Evolutionary conservation across 2,797 vertebrate species (phyloP).

Genomic region (Pseudochaenichthys georgianus): DNA sequence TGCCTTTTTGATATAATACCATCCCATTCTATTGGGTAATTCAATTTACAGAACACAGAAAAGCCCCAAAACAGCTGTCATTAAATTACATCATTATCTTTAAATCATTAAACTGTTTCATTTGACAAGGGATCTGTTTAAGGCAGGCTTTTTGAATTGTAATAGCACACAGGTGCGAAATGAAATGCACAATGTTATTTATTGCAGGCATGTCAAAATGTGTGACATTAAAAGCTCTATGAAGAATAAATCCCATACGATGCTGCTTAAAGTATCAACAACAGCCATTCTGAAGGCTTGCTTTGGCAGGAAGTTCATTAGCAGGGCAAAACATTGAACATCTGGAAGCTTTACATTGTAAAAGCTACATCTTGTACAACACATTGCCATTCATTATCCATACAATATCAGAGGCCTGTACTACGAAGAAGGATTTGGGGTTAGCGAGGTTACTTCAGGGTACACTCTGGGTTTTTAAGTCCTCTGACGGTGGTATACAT

Average conservation of each 20-base stretch:
- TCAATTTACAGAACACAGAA: conserved; percentile 7
- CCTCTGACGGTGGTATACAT: too few relatives aligned
- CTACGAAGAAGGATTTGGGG: too few relatives aligned
- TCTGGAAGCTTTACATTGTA: not conserved
- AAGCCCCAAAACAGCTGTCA: not conserved
- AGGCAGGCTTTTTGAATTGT: not conserved
- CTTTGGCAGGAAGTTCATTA: not conserved
- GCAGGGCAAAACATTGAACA: not conserved
- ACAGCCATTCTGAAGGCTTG: not conserved
- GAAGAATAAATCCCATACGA: not conserved
- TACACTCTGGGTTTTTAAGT: too few relatives aligned
- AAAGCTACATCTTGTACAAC: not conserved
- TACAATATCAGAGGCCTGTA: not conserved
- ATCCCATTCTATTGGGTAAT: conserved; percentile 6
- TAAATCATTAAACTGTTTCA: not conserved
- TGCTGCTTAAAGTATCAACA: not conserved
- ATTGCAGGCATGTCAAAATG: not conserved
- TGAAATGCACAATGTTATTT: not conserved
- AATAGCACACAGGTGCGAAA: not conserved
- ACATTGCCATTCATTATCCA: not conserved
- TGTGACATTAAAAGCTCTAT: not conserved
- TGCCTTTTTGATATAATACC: conserved; percentile 1
- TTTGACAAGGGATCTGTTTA: not conserved
- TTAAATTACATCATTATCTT: not conserved
- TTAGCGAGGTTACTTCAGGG: too few relatives aligned